Evolutionary conservation across 1,140 invertebrate species (phyloP).

Genomic region (Leptinotarsa texana): DNA sequence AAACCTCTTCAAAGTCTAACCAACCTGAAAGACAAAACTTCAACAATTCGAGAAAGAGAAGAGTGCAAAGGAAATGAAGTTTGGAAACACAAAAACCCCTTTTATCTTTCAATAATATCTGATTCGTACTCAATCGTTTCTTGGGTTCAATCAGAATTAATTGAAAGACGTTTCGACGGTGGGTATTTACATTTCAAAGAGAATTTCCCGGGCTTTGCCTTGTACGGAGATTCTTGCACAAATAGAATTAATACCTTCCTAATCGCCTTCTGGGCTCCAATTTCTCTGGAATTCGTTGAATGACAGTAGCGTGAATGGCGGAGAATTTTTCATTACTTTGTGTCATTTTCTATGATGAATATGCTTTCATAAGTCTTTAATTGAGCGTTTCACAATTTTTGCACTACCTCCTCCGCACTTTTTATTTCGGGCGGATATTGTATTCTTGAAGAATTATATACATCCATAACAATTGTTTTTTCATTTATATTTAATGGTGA

Average conservation of each 20-base stretch:
- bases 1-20: conserved; percentile 20
- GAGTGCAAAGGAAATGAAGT: conserved; percentile 24
- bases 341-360: too few species aligned
- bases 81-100: conserved; percentile 19
- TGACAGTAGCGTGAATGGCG: not conserved
- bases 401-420: too few species aligned
- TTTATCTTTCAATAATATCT: conserved; percentile 24
- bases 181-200: conserved; percentile 27
- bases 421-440: too few species aligned
- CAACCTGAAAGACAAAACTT: conserved; percentile 20
- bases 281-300: not conserved
- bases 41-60: conserved; percentile 13
- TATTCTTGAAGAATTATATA: too few species aligned
- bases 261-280: conserved; percentile 16
- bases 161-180: conserved; percentile 23
- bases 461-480: too few species aligned
- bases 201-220: conserved; percentile 11
- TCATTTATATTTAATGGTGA: too few species aligned
- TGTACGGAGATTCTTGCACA: conserved; percentile 17
- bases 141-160: conserved; percentile 23
- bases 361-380: too few species aligned
- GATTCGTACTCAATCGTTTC: conserved; percentile 24
- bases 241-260: conserved; percentile 22
- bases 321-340: too few species aligned
- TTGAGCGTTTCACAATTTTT: too few species aligned